Evolutionary conservation across 2,797 vertebrate genomes (phyloP).

Genomic region (Prionace glauca): DNA sequence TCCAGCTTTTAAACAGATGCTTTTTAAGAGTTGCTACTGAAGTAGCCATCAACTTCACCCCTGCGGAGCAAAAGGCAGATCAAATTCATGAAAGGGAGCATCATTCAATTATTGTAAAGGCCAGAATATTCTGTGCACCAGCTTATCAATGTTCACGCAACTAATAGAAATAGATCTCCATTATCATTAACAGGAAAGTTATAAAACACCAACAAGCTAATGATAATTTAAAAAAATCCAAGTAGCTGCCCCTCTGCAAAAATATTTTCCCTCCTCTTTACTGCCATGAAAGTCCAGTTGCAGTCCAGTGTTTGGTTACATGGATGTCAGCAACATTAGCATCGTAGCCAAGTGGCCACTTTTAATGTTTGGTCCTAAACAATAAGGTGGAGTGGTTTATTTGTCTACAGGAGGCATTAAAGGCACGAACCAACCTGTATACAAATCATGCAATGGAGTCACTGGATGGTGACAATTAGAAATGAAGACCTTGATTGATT

Average conservation of each 20-base stretch:
- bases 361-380: background rate
- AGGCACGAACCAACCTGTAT: background rate
- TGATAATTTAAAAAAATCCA: background rate
- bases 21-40: background rate
- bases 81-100: background rate
- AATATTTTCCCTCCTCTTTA: background rate
- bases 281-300: background rate
- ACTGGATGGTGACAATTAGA: background rate
- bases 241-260: background rate
- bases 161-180: background rate
- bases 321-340: background rate
- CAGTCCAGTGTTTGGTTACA: background rate
- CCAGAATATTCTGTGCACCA: background rate
- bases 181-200: background rate
- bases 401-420: background rate
- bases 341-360: background rate
- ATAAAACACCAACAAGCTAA: background rate
- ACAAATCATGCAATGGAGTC: background rate
- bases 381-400: background rate
- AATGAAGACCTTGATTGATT: background rate
- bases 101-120: background rate
- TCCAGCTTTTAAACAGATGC: background rate
- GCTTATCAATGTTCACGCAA: background rate
- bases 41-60: background rate
- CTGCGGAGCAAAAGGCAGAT: conserved; percentile 1